These are phyloP conservation scores for Hyperoplus lanceolatus DNA, from an alignment of 2,797 vertebrate genomes.

Conservation along the genomic window DNA sequence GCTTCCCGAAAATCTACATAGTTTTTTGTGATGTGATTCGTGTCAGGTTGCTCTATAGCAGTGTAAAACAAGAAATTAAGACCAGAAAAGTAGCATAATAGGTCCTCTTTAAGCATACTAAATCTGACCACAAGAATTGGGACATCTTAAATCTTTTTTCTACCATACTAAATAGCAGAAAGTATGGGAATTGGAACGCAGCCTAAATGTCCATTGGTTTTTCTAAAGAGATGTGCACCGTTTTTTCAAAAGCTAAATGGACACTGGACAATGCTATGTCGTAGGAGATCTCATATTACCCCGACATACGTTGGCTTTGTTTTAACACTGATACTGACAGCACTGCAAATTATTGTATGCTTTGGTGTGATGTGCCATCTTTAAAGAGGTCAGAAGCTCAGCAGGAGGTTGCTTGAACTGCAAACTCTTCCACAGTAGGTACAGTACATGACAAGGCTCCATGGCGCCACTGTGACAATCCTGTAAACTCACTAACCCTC, in stretches of 20 bases:
- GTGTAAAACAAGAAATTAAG: no score
- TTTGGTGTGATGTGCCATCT: neutral
- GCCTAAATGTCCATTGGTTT: neutral
- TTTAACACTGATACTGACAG: neutral
- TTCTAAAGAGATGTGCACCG: neutral
- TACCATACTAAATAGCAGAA: no score
- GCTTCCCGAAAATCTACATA: no score
- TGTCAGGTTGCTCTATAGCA: no score
- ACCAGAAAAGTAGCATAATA: no score
- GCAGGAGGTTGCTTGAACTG: neutral
- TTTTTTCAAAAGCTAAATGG: neutral
- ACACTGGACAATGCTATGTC: neutral
- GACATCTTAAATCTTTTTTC: no score
- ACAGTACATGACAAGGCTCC: neutral
- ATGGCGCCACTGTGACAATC: neutral
- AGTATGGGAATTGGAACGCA: no score
- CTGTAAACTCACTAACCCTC: conserved; percentile 20
- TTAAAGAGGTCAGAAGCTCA: neutral
- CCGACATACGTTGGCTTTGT: neutral
- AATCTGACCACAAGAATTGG: no score
- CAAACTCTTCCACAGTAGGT: neutral
- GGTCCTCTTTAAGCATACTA: no score
- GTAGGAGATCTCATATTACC: neutral
- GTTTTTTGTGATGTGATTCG: no score
- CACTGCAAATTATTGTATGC: neutral